These are phyloP conservation scores for Phytoseiulus persimilis DNA, from an alignment of 2,888 invertebrate species.

Conservation along the genomic window DNA sequence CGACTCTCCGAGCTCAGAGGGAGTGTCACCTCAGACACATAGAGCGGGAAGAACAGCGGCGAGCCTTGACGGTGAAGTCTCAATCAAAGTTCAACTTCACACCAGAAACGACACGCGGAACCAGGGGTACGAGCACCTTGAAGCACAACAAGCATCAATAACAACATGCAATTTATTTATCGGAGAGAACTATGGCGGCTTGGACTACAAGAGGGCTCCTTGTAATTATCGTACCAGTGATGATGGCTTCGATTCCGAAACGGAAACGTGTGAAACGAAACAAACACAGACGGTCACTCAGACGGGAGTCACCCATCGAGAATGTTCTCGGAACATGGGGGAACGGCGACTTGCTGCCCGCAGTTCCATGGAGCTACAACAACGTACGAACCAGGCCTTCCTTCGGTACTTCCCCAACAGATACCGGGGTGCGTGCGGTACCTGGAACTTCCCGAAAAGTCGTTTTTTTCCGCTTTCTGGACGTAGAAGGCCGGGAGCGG, in stretches of 20 bases:
- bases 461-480: no score
- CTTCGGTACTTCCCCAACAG: no score
- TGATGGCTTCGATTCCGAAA: background rate
- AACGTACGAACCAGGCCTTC: no score
- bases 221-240: background rate
- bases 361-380: no score
- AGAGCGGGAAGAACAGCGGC: background rate
- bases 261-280: background rate
- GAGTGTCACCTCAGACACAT: background rate
- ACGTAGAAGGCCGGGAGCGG: no score
- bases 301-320: background rate
- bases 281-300: background rate
- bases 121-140: background rate
- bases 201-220: background rate
- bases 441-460: no score
- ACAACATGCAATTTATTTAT: background rate
- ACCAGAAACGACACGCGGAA: background rate
- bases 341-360: no score
- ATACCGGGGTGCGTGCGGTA: no score
- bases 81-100: conserved; percentile 5
- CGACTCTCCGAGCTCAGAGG: background rate
- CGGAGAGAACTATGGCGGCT: background rate
- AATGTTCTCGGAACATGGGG: no score
- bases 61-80: background rate
- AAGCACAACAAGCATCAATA: background rate